A percentile compares a stretch with the other conserved stretches of the same genome.
Evolutionary conservation across 2,888 invertebrate species (phyloP).

Genomic region (Coecobrya sp.): DNA sequence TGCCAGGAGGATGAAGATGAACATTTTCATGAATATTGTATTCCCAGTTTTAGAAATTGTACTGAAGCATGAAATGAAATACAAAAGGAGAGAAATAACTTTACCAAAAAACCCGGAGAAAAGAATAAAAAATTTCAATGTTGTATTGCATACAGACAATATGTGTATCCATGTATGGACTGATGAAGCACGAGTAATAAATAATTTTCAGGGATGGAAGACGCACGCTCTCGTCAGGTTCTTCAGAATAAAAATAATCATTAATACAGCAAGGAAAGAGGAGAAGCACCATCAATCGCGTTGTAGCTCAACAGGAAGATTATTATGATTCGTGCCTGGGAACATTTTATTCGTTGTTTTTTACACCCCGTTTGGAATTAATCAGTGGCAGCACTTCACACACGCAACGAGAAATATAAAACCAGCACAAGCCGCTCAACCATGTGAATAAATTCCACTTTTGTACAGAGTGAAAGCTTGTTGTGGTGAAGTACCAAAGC

Average conservation of each 20-base stretch:
- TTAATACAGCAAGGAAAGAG: background rate
- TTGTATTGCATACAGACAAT: background rate
- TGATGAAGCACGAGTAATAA: too few species aligned
- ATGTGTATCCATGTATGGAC: background rate
- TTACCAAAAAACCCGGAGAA: background rate
- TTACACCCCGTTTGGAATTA: background rate
- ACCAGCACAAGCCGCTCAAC: background rate
- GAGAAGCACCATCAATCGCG: background rate
- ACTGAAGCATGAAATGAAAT: background rate
- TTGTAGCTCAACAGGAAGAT: background rate
- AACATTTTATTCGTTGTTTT: conserved; percentile 7
- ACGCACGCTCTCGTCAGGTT: background rate
- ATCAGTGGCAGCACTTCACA: background rate
- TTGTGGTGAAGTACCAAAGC: background rate
- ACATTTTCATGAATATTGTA: background rate
- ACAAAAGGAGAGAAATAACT: background rate
- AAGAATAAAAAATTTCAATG: background rate
- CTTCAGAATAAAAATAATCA: background rate
- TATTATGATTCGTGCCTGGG: conserved; percentile 14
- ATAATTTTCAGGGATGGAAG: background rate
- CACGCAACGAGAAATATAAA: background rate
- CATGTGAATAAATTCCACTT: conserved; percentile 3
- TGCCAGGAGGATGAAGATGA: background rate
- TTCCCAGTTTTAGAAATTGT: background rate
- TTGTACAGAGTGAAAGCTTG: background rate